A percentile compares a stretch with the other conserved stretches of the same genome.
Conservation (phyloP, 2,888 invertebrate genomes). For the Dryobotodes eremita region DNA sequence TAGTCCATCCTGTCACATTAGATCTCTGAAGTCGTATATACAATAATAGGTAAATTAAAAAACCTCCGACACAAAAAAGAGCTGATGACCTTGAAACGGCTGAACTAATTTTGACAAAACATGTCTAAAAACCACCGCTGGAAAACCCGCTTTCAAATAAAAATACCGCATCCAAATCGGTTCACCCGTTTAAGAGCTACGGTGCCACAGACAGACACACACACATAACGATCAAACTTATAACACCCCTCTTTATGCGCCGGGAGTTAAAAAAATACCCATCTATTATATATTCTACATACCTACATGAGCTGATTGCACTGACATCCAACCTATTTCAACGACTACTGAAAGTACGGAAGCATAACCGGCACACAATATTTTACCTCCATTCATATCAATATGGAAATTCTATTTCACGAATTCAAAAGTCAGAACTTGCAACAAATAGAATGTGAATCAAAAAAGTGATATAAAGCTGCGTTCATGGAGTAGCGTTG, state of each 20-base stretch:
- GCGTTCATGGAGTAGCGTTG: not conserved
- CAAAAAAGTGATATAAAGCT: constrained; percentile 38
- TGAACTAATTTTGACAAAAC: too few relatives aligned
- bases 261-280: not conserved
- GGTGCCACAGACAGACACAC: too few relatives aligned
- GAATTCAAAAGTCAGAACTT: constrained; percentile 52
- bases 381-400: constrained; percentile 53
- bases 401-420: constrained; percentile 61
- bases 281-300: not conserved
- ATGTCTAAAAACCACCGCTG: too few relatives aligned
- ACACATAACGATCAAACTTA: too few relatives aligned
- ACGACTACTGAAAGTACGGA: constrained; percentile 13
- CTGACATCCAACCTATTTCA: constrained; percentile 25
- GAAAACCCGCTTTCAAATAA: too few relatives aligned
- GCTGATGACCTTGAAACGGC: too few relatives aligned
- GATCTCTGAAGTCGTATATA: not conserved
- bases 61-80: too few relatives aligned
- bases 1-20: not conserved
- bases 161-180: too few relatives aligned
- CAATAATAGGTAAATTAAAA: too few relatives aligned
- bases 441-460: constrained; percentile 49
- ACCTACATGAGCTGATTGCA: constrained; percentile 36
- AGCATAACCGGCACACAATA: constrained; percentile 41
- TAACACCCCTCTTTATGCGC: too few relatives aligned
- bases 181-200: too few relatives aligned